Conservation (phyloP, 1,140 invertebrate genomes). For the Calephelis virginiensis region DNA sequence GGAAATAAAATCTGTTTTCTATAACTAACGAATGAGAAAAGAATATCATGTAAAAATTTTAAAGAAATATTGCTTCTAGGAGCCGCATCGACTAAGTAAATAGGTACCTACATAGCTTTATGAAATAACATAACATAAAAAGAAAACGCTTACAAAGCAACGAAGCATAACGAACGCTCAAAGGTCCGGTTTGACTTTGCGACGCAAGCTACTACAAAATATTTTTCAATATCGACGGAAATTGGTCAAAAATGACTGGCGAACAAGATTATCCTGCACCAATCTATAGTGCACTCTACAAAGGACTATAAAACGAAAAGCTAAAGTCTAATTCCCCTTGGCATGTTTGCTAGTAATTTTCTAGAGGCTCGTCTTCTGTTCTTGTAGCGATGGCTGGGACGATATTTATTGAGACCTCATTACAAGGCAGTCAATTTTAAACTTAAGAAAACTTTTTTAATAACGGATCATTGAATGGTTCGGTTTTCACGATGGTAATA, state of each 20-base stretch:
- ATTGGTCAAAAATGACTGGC: conserved; percentile 67
- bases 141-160: conserved; percentile 24
- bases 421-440: conserved; percentile 40
- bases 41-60: background rate
- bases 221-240: conserved; percentile 60
- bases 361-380: conserved; percentile 32
- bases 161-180: conserved; percentile 32
- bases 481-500: background rate
- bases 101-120: background rate
- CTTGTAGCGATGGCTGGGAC: conserved; percentile 30
- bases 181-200: conserved; percentile 40
- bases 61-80: background rate
- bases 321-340: conserved; percentile 34
- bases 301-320: conserved; percentile 21
- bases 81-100: conserved; percentile 24
- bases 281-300: conserved; percentile 22
- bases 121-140: conserved; percentile 19
- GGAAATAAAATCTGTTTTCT: too few relatives aligned
- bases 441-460: conserved; percentile 24
- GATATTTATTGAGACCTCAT: conserved; percentile 45
- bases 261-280: conserved; percentile 57
- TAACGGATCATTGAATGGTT: background rate
- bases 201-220: conserved; percentile 50
- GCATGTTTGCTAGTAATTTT: conserved; percentile 31
- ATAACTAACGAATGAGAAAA: too few relatives aligned